A percentile compares a stretch with the other conserved stretches of the same genome.
These are phyloP conservation scores for Apodemia zela DNA, from an alignment of 2,888 invertebrate species.

Conservation along the genomic window DNA sequence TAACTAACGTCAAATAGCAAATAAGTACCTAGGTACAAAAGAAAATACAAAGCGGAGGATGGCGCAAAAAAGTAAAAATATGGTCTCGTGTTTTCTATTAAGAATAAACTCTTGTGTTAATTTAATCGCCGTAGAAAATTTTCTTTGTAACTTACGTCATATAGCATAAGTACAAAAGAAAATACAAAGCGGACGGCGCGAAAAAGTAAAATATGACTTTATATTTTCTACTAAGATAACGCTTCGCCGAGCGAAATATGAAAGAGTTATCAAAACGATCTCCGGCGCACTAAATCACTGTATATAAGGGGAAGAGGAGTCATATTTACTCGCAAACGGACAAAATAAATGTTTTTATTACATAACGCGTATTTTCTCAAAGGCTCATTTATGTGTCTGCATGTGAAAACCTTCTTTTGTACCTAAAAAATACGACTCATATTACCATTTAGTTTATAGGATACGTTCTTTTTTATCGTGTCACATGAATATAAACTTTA, in stretches of 20 bases:
- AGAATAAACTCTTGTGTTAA: neutral
- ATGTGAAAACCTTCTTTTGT: slow-evolving; percentile 40
- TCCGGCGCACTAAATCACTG: slow-evolving; percentile 76
- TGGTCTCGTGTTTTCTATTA: too few species aligned
- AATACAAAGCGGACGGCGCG: slow-evolving; percentile 42
- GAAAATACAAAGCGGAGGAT: too few species aligned
- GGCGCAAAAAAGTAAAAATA: too few species aligned
- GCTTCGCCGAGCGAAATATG: slow-evolving; percentile 70
- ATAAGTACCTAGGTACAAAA: slow-evolving; percentile 26
- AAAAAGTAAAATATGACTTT: slow-evolving; percentile 55
- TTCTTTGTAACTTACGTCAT: slow-evolving; percentile 18
- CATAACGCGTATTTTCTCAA: slow-evolving; percentile 77
- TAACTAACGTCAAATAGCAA: neutral
- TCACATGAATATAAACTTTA: slow-evolving; percentile 40
- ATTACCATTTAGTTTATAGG: slow-evolving; percentile 38
- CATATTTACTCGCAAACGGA: slow-evolving; percentile 76
- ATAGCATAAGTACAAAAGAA: slow-evolving; percentile 34
- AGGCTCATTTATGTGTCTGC: slow-evolving; percentile 49
- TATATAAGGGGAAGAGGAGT: slow-evolving; percentile 75
- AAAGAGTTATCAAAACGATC: slow-evolving; percentile 78
- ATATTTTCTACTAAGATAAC: slow-evolving; percentile 74
- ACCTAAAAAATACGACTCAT: slow-evolving; percentile 37
- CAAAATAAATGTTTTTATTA: slow-evolving; percentile 80
- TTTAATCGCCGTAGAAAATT: slow-evolving; percentile 16
- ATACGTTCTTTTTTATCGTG: slow-evolving; percentile 30